Conservation (phyloP, 2,797 vertebrate species). For the Rhinogobio ventralis region DNA sequence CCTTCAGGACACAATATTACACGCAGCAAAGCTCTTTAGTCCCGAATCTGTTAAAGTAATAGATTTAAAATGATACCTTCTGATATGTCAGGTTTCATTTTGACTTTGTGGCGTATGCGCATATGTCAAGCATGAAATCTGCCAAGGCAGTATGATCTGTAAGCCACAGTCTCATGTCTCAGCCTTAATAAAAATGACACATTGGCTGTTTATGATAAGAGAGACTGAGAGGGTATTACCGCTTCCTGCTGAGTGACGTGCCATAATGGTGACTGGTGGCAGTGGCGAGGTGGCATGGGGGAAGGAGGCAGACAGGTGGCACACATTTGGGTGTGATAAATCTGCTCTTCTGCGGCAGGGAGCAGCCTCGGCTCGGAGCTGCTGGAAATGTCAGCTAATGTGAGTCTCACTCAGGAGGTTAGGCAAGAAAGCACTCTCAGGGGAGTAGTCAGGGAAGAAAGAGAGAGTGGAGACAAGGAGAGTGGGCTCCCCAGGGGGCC, state of each 20-base stretch:
- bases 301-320: conserved; percentile 67
- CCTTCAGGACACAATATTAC: conserved; percentile 54
- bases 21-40: conserved; percentile 46
- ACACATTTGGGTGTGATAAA: conserved; percentile 65
- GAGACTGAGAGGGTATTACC: conserved; percentile 39
- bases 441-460: conserved; percentile 30
- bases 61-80: conserved; percentile 56
- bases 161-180: conserved; percentile 44
- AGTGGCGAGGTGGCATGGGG: conserved; percentile 4
- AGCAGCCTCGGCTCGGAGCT: conserved; percentile 57
- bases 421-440: conserved; percentile 58
- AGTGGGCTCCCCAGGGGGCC: conserved; percentile 16
- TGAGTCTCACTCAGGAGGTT: conserved; percentile 65
- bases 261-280: conserved; percentile 42
- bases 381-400: conserved; percentile 69
- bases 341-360: conserved; percentile 59
- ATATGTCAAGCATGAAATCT: conserved; percentile 44
- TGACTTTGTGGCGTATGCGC: conserved; percentile 17
- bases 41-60: conserved; percentile 40
- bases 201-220: conserved; percentile 57
- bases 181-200: conserved; percentile 60
- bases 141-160: conserved; percentile 35
- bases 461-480: conserved; percentile 39
- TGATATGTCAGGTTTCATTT: conserved; percentile 51
- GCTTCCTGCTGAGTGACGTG: conserved; percentile 23